Evolutionary conservation across 2,113 vertebrate genomes (phyloP), one percentile per base, ranked within the genome.

Genomic region (Hemiprocne comata): DNA sequence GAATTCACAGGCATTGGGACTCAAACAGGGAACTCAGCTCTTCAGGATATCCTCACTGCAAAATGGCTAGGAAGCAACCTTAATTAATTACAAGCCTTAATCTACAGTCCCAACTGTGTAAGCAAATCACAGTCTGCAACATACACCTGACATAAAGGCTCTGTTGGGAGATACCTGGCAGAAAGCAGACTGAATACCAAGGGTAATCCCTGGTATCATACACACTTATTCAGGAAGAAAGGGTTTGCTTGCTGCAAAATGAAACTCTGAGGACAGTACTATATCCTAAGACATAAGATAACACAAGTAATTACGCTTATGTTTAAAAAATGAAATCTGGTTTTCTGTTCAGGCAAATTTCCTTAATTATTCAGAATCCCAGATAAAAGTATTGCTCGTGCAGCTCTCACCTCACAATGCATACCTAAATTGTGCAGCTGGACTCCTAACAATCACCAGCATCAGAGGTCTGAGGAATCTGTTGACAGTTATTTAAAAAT

Each of bases 391-490:
- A 17, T 7, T 23, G 34, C 11, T 80, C 3, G 4, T 23, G 62
- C 25, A 53, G 67, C 42, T 58, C 61, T 64, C 54, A 28, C 36
- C 34, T 72, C 73, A 50, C 51, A 28, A 34, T 19, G 51, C 17
- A 20, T 33, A 48, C 2, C 2, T 20, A 50, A 53, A 42, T 12
- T n/a, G 28, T 42, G 58, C 38, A 44, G 18, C 34, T 64, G 71
- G 20, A 64, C 33, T 65, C 72, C 78, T 33, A 46, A 65, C 34
- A 57, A 67, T n/a, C 72, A 20, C 28, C 7, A 3, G 7, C 17
- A 40, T 23, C 58, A 46, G 40, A 36, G 91, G 69, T 64, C 58
- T 85, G 40, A 93, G 29, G 73, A 80, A 88, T 67, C 54, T 82
- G 36, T 40, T 42, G 40, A 18, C 18, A 16, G 18, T 55, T 46